Base-by-base conservation (phyloP, 2,888 invertebrate species). In the Pterobdella sp. region DNA sequence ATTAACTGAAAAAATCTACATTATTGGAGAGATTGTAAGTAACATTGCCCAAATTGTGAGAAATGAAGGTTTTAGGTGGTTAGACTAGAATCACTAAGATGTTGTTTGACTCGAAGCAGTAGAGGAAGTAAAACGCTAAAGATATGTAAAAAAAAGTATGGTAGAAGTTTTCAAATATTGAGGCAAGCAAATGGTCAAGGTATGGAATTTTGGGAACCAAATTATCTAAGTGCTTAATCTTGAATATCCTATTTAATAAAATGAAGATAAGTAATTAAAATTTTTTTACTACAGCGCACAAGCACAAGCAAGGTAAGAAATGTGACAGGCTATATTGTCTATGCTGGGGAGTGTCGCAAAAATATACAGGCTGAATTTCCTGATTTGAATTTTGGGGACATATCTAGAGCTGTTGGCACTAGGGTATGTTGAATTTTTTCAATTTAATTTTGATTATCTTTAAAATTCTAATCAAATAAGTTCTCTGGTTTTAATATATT, bases 281-380 rank as follows among this genome's bases (percentile, higher is more conserved):
- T 42, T 42, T 22, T 42, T 22, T 42, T 22, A 7, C 7, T 22
- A 42, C 22, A 4, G 60, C 68, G 67, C 37, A 7, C 4, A 31
- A 56, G 64, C 35, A 49, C 67, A 29, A 74, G 68, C 31, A 76
- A 77, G 72, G 72, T 68, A 3, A 71, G 77, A n/a, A 73, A 74
- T 67, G 80, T 81, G 32, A 96, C 95, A 75, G 97, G 97, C 10
- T 98, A 98, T 86, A 97, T 98, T 79, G 87, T 98, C 75, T 98
- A 95, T 86, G 95, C 97, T 63, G 92, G 95, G 81, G 97, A 98
- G 86, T 90, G 94, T 68, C 88, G 98, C 73, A 93, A 94, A 84
- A 89, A 90, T 72, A 92, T 97, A 77, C 90, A 93, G 77, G 90
- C 92, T 79, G 93, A 91, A 82, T 94, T 97, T 86, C 97, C 97